A percentile compares a stretch with the other conserved stretches of the same genome.
Conservation (phyloP, 2,113 vertebrate genomes). For the Odocoileus virginianus region DNA sequence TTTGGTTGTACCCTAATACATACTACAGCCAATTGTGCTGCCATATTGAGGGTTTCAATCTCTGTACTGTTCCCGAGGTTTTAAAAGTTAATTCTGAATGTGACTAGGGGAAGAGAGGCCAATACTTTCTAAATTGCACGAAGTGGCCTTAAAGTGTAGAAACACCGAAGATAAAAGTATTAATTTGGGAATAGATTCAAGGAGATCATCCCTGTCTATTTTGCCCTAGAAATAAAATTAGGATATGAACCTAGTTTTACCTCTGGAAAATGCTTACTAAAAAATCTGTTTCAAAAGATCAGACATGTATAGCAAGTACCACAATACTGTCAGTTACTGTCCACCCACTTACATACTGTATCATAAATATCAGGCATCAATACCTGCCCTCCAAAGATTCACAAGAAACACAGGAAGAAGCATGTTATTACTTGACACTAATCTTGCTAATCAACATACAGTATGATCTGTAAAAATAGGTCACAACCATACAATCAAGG, state of each 20-base stretch:
- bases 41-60: conserved; percentile 51
- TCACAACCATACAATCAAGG: conserved; percentile 40
- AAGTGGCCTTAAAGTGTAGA: conserved; percentile 63
- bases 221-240: conserved; percentile 48
- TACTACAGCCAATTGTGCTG: conserved; percentile 51
- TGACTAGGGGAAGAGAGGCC: conserved; percentile 26
- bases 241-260: conserved; percentile 50
- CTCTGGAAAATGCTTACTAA: conserved; percentile 53
- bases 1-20: conserved; percentile 64
- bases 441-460: conserved; percentile 57
- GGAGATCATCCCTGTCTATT: conserved; percentile 49
- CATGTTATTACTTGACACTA: conserved; percentile 51
- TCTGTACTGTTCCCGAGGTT: conserved; percentile 51
- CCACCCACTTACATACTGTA: conserved; percentile 53
- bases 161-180: conserved; percentile 40
- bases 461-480: conserved; percentile 60
- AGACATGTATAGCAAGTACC: conserved; percentile 74
- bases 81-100: conserved; percentile 52
- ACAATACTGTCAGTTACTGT: conserved; percentile 69
- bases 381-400: conserved; percentile 18
- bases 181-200: conserved; percentile 29
- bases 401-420: conserved; percentile 64
- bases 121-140: conserved; percentile 69
- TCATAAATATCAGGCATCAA: conserved; percentile 42
- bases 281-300: conserved; percentile 53